Evolutionary conservation across 2,888 invertebrate genomes (phyloP).

Genomic region (Cryptocephalus primarius): DNA sequence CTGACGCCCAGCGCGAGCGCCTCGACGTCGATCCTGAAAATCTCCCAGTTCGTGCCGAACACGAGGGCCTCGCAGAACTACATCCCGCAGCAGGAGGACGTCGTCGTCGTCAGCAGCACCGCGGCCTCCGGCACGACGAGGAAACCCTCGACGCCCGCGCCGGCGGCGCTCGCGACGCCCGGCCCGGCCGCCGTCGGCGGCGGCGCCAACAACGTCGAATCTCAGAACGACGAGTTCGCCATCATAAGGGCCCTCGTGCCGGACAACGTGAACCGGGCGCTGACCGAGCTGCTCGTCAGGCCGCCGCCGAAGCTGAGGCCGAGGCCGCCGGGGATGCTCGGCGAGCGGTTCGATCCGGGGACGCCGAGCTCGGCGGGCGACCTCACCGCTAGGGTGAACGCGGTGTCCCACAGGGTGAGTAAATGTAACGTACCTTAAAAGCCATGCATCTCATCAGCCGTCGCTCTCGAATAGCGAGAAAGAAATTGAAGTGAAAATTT

Average conservation of each 20-base stretch:
- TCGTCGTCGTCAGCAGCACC: conserved; percentile 6
- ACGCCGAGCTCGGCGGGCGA: conserved; percentile 30
- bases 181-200: conserved; percentile 31
- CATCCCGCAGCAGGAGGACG: conserved; percentile 19
- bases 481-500: too few species aligned
- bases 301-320: conserved; percentile 37
- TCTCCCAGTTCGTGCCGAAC: conserved; percentile 5
- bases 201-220: conserved; percentile 38
- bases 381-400: conserved; percentile 29
- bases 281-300: conserved; percentile 26
- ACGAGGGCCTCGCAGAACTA: conserved; percentile 26
- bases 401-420: conserved; percentile 33
- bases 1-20: too few species aligned
- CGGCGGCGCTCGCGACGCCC: neutral
- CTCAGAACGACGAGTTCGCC: conserved; percentile 28
- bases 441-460: too few species aligned
- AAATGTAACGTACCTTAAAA: too few species aligned
- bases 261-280: conserved; percentile 25
- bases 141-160: conserved; percentile 22
- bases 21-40: too few species aligned
- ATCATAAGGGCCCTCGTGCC: conserved; percentile 23
- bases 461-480: too few species aligned
- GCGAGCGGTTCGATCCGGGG: conserved; percentile 32
- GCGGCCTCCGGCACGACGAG: conserved; percentile 21
- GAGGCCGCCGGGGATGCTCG: conserved; percentile 39